Evolutionary conservation across 2,797 vertebrate species (phyloP).

Genomic region (Anguilla obscura): DNA sequence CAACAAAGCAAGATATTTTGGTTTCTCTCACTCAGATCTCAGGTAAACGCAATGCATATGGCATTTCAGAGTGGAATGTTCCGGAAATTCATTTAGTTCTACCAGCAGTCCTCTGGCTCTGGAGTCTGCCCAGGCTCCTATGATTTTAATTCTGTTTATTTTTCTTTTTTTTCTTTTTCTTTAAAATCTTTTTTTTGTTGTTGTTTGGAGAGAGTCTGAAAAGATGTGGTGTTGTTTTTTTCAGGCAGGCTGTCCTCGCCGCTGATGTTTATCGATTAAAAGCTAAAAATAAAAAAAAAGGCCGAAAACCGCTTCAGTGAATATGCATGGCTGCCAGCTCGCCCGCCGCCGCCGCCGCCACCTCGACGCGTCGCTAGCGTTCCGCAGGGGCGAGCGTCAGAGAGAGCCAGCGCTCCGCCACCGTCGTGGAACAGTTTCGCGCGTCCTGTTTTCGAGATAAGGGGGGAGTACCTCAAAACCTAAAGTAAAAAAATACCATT

Average conservation of each 20-base stretch:
- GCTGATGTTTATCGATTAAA: conserved; percentile 14
- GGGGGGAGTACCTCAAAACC: neutral
- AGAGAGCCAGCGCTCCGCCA: neutral
- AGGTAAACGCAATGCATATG: conserved; percentile 66
- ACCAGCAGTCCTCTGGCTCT: conserved; percentile 40
- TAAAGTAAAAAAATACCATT: neutral
- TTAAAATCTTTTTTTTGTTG: conserved; percentile 26
- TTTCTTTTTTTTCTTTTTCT: conserved; percentile 37
- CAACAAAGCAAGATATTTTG: conserved; percentile 54
- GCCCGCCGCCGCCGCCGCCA: conserved; percentile 11
- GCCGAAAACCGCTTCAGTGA: conserved; percentile 7
- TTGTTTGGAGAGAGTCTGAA: conserved; percentile 12
- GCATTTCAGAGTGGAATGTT: conserved; percentile 57
- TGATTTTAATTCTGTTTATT: conserved; percentile 39
- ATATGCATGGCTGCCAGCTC: conserved; percentile 34
- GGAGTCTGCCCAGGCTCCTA: conserved; percentile 44
- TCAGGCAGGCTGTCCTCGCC: neutral
- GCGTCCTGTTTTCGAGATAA: neutral
- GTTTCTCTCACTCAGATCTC: conserved; percentile 71
- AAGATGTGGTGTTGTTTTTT: conserved; percentile 12
- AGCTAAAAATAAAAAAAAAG: neutral
- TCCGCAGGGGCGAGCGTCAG: neutral
- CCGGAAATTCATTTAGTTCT: conserved; percentile 49
- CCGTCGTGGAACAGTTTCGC: neutral
- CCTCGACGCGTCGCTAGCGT: conserved; percentile 17